Evolutionary conservation across 2,113 vertebrate genomes (phyloP).

Genomic region (Recurvirostra avosetta): DNA sequence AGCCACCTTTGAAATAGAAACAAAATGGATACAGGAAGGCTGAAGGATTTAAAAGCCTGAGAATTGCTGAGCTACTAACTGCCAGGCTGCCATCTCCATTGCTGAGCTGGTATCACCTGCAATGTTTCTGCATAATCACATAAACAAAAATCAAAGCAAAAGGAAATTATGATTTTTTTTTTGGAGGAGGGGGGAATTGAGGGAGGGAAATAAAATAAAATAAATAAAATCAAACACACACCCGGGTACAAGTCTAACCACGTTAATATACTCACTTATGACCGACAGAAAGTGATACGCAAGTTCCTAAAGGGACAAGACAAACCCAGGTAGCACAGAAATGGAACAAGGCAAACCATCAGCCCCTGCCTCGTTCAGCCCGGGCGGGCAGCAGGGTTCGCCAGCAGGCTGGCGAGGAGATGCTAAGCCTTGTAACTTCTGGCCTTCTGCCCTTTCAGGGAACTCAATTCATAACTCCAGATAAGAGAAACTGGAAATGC

Average conservation of each 20-base stretch:
- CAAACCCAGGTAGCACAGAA: neutral
- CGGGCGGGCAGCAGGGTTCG: accelerated
- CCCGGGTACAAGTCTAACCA: neutral
- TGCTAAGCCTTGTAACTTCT: neutral
- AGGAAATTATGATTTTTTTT: neutral
- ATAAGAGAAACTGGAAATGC: neutral
- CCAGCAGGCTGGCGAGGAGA: neutral
- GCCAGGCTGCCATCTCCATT: neutral
- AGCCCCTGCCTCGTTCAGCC: neutral
- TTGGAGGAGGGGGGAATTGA: neutral
- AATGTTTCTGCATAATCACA: neutral
- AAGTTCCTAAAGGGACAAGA: neutral
- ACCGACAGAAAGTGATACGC: neutral
- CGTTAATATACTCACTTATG: neutral
- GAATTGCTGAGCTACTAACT: neutral
- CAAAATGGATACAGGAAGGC: neutral
- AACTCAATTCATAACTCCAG: neutral
- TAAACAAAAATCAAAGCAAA: neutral
- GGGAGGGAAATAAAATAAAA: neutral
- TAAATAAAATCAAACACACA: neutral
- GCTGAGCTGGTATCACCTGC: neutral
- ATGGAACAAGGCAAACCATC: neutral
- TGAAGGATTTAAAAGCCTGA: neutral
- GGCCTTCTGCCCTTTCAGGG: neutral
- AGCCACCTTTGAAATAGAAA: neutral